These are phyloP conservation scores for Campopleginae sp. DNA, from an alignment of 2,888 invertebrate species.

Conservation along the genomic window DNA sequence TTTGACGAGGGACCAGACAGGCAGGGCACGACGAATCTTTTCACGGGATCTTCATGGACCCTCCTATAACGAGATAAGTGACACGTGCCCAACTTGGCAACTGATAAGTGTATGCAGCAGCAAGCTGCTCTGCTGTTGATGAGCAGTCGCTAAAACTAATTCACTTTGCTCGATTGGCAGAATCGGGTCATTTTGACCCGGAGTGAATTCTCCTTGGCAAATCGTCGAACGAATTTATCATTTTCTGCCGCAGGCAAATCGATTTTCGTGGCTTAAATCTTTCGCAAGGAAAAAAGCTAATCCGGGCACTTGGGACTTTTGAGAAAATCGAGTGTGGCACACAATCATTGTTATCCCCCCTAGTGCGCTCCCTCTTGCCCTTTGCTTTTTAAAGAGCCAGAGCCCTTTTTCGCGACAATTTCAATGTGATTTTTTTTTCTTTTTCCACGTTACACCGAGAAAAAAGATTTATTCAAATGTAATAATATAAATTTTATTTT, in stretches of 20 bases:
- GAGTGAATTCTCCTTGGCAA: background rate
- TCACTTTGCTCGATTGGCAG: background rate
- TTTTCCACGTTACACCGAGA: no score
- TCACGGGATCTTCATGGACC: conserved; percentile 6
- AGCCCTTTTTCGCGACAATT: conserved; percentile 27
- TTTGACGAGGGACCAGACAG: conserved; percentile 42
- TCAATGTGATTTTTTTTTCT: no score
- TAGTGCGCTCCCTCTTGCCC: conserved; percentile 5
- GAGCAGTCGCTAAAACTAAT: background rate
- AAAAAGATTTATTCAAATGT: no score
- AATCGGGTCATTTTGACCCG: background rate
- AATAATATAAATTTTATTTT: no score
- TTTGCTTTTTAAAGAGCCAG: conserved; percentile 14
- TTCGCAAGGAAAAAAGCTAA: background rate
- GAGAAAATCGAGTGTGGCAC: background rate
- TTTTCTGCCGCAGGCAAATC: no score
- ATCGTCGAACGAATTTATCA: background rate
- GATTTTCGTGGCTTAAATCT: background rate
- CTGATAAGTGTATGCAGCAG: conserved; percentile 63
- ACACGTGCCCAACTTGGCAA: conserved; percentile 74
- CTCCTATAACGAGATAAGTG: conserved; percentile 66
- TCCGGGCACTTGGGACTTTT: background rate
- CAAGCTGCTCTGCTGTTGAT: conserved; percentile 4
- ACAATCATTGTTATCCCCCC: conserved; percentile 37
- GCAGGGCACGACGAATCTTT: conserved; percentile 1